Evolutionary conservation across 2,113 vertebrate genomes (phyloP), one percentile per base, ranked within the genome.

Genomic region (Aphyosemion australe): DNA sequence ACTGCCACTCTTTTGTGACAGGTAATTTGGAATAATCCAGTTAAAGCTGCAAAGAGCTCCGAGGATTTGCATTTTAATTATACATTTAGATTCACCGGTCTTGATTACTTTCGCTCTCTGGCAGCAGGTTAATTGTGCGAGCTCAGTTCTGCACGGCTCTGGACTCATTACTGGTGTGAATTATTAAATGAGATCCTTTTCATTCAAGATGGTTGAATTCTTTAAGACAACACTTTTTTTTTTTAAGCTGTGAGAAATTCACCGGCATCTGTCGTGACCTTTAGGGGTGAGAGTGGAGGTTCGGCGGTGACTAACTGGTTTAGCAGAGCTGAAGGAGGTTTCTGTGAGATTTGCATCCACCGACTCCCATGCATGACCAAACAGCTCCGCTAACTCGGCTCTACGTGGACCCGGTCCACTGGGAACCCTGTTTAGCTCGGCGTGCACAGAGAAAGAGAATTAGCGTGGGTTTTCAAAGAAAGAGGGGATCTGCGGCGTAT

Each of bases 21-120:
- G 72, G 81, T 86, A 76, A 85, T 86, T 90, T 69, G 51, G 74
- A 81, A 86, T 78, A 81, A 83, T 86, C 78, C 66, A 67, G 83
- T 85, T 66, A 74, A 74, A 80, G 61, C 62, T 71, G 19, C 31
- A 20, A 69, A 78, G 59, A 78, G 61, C 76, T 76, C 55, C 13
- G 61, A 79, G 76, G 69, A 90, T 88, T 89, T 86, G 84, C 86
- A 88, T 89, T 88, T 88, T 87, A 88, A 88, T 88, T 85, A 83
- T 80, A 79, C 69, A 62, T 77, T 87, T 83, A 82, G 84, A 87
- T 87, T 87, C 41, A 48, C 78, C 12, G 67, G 60, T 61, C 47
- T 84, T 91, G 86, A 90, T 89, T 84, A 88, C 80, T 86, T 83
- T 79, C 69, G 76, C 77, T 84, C 76, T 83, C 60, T 81, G 78